Evolutionary conservation across 1,140 invertebrate genomes (phyloP).

Genomic region (Meteorus sp.): DNA sequence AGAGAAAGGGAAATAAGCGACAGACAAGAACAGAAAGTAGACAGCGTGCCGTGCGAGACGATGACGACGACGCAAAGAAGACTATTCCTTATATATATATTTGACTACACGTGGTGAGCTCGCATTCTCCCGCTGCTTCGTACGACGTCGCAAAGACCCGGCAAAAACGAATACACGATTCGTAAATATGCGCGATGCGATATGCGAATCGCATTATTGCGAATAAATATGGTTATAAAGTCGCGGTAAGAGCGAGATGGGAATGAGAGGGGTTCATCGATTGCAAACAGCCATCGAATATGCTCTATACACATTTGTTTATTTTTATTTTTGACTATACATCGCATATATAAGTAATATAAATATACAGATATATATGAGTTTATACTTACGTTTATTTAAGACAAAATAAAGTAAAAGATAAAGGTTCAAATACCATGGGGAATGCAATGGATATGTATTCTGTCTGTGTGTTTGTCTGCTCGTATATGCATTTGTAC

Average conservation of each 20-base stretch:
- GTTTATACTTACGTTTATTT: too few relatives aligned
- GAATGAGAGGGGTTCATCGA: slow-evolving; percentile 15
- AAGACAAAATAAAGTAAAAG: background rate
- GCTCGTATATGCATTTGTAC: background rate
- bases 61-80: background rate
- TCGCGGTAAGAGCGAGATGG: slow-evolving; percentile 7
- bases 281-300: background rate
- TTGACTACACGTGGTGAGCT: background rate
- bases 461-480: too few relatives aligned
- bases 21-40: background rate
- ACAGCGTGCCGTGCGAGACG: background rate
- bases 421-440: background rate
- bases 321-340: too few relatives aligned
- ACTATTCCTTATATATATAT: background rate
- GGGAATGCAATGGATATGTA: background rate
- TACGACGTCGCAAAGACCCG: background rate
- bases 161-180: slow-evolving; percentile 34
- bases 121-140: slow-evolving; percentile 4
- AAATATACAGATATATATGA: slow-evolving; percentile 17
- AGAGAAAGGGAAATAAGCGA: background rate
- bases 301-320: background rate
- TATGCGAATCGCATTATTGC: slow-evolving; percentile 41
- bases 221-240: slow-evolving; percentile 41
- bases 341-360: background rate
- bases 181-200: slow-evolving; percentile 27